Base-by-base conservation (phyloP, 92 coral and sea anemone species). In the Micromussa lordhowensis region DNA sequence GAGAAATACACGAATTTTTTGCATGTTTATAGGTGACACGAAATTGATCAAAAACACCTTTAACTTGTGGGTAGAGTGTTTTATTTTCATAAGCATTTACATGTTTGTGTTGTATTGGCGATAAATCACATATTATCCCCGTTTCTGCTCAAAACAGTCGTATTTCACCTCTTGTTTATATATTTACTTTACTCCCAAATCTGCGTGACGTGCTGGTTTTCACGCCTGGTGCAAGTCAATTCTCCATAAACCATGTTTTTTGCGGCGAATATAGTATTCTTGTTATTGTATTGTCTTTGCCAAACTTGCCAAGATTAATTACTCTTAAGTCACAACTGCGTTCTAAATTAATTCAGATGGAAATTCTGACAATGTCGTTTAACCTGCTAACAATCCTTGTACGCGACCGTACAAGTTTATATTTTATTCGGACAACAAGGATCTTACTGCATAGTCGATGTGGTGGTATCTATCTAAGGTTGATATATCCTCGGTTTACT, bases 271-370 rank as follows among this genome's bases (percentile, higher is more conserved):
- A 26, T 36, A 34, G 68, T 32, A 80, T 82, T 64, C n/a, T 44
- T 48, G 85, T 82, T 82, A n/a, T 82, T 0, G 36, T 13, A 82
- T 82, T 82, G 85, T 64, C 40, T 26, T 82, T 44, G 75, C 34
- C n/a, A 82, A 68, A 13, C 85, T 21, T 71, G 31, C 8, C 85
- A 26, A 30, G 85, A 36, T 82, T 82, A 82, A 82, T 82, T 82
- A 64, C 85, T 19, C 17, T 40, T 82, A 66, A 82, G 75, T 82
- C 21, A 68, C 59, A 68, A 13, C 17, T 68, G 28, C 61, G 8
- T 71, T 17, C 38, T 48, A 66, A 63, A 82, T 61, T 48, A 64
- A 82, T 82, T 26, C 28, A 3, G 55, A 66, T 73, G 49, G 7
- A 73, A 34, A 73, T 73, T 19, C 49, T 17, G 19, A 6, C 51